Evolutionary conservation across 2,113 vertebrate genomes (phyloP), one percentile per base, ranked within the genome.

Genomic region (Vimba vimba): DNA sequence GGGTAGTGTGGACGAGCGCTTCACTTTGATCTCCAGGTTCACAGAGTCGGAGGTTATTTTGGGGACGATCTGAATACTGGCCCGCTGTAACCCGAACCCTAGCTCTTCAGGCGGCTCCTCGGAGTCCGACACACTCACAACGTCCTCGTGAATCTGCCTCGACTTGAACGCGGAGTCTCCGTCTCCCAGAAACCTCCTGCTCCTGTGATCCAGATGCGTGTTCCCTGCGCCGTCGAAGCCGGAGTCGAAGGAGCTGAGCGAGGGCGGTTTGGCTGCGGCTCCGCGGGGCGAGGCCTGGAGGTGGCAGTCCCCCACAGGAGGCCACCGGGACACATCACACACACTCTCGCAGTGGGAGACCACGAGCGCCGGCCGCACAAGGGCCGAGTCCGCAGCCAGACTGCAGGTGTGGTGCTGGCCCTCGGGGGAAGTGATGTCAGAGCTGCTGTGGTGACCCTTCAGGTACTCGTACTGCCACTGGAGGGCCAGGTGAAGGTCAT

Each of bases 391-490:
- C 36, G 7, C 39, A n/a, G 27, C 12, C 64, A 19, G 17, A 8
- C 30, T 3, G 30, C 50, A 43, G 19, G 15, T 21, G 39, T 59
- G n/a, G 0, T 50, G 71, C 2, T 10, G 5, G 2, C 6, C 27
- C 23, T 12, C 60, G 21, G 0, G 4, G 3, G 73, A 6, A 13
- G 47, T 33, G 2, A 27, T 4, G 30, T 86, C 45, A 60, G 43
- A 69, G 30, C 59, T 50, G 71, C n/a, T 47, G 10, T 81, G 43
- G 64, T 59, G 66, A 69, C 85, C 76, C 57, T 83, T 87, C 11
- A 95, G 83, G 50, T 91, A 78, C 50, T 94, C 90, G 5, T 92
- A 92, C 91, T 95, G 94, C 95, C 95, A 96, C 80, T 94, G 93
- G 21, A 95, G 84, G 9, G 94, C 93, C 25, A 90, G 39, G 89